Evolutionary conservation across 2,113 vertebrate species (phyloP), one percentile per base, ranked within the genome.

Genomic region (Cariama cristata): DNA sequence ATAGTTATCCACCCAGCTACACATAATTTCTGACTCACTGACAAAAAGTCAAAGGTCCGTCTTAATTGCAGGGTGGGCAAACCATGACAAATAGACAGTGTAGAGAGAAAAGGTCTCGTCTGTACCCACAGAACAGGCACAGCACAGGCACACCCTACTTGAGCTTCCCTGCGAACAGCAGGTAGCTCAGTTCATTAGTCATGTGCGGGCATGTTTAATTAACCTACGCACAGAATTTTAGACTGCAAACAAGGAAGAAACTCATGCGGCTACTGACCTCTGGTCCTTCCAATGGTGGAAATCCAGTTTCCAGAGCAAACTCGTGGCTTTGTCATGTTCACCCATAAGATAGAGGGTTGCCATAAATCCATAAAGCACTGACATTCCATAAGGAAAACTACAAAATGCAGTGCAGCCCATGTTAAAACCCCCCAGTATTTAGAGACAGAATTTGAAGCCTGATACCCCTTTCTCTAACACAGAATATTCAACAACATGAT

Each of bases 181-280:
- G 35, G 24, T 73, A 80, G 30, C 11, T 73, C 47, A 22, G 42
- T 5, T 66, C 14, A 66, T 28, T 38, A 89, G 60, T 42, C 42
- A 49, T 0, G 0, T 1, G 4, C 16, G 21, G 35, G 50, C 1
- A 3, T 21, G 12, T 38, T 83, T 94, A 44, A 67, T 56, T 72
- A 77, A 86, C 27, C 14, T n/a, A 53, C 1, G 14, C 24, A 71
- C 20, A 71, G 67, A 77, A 50, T 63, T 88, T 53, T 75, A 35
- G 47, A 55, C 55, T 53, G 26, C 26, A 71, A 35, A 88, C 22
- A 81, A 33, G 32, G 38, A 72, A 55, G 32, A 66, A 80, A 33
- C 12, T 84, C 32, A 10, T 14, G 7, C 0, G 2, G 47, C 28
- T 38, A 71, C 35, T 76, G n/a, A 56, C 5, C 15, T 84, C 33